Conservation (phyloP, 2,888 invertebrate genomes). For the Brassicogethes aeneus region DNA sequence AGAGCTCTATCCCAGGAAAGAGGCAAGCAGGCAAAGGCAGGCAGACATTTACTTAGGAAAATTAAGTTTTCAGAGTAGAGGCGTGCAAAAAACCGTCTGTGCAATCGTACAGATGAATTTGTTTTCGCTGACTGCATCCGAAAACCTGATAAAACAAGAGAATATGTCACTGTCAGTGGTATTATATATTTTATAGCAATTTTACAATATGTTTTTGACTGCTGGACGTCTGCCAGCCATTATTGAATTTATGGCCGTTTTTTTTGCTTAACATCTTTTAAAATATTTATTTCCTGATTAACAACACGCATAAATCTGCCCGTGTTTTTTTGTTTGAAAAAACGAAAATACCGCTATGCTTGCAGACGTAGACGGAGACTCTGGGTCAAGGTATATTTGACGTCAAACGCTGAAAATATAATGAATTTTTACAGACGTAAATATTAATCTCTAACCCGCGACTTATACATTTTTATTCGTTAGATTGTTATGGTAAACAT, state of each 20-base stretch:
- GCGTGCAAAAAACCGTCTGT: neutral
- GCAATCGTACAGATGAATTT: neutral
- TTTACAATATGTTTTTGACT: conserved; percentile 2
- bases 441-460: too few species aligned
- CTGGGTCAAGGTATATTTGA: neutral
- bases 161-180: neutral
- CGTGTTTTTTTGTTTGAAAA: too few species aligned
- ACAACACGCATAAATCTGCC: neutral
- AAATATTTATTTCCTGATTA: neutral
- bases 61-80: neutral
- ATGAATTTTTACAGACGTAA: too few species aligned
- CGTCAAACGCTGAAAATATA: neutral
- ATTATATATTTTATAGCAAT: neutral
- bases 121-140: neutral
- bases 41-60: neutral
- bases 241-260: neutral
- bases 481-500: too few species aligned
- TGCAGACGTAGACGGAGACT: too few species aligned
- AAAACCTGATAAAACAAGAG: neutral
- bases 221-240: neutral
- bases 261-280: neutral
- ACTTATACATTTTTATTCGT: too few species aligned
- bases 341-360: too few species aligned
- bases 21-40: too few species aligned
- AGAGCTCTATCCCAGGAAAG: too few species aligned